These are phyloP conservation scores for Pelodiscus sinensis DNA, from an alignment of 2,113 vertebrate species.

Conservation along the genomic window DNA sequence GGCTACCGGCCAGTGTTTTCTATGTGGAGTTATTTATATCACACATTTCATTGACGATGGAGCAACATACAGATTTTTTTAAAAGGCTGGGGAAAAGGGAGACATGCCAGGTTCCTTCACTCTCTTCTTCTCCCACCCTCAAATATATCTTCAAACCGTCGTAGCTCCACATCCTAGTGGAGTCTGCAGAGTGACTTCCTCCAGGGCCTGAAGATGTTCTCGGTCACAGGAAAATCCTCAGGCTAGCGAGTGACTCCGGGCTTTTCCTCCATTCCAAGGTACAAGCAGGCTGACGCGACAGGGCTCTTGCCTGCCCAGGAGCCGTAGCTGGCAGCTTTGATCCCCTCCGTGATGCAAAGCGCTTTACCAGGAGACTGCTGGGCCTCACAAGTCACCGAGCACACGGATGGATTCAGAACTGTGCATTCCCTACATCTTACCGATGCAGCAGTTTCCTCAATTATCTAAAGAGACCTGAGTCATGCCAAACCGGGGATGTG, in stretches of 20 bases:
- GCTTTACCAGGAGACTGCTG: neutral
- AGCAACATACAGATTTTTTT: neutral
- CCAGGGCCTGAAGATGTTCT: neutral
- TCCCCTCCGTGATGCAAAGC: neutral
- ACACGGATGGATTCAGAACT: neutral
- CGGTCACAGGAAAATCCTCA: neutral
- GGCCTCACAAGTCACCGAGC: neutral
- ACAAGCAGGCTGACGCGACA: neutral
- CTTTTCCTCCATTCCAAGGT: neutral
- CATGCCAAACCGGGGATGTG: neutral
- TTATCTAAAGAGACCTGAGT: neutral
- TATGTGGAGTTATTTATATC: neutral
- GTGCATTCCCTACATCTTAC: neutral
- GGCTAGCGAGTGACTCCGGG: neutral
- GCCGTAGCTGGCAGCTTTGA: neutral
- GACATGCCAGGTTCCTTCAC: neutral
- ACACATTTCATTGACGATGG: neutral
- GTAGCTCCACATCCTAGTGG: neutral
- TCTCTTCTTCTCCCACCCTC: neutral
- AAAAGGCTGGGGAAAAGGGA: rapidly evolving
- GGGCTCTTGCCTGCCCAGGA: neutral
- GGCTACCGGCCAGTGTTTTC: neutral
- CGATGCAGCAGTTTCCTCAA: too few species aligned
- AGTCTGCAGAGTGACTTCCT: neutral
- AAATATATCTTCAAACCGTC: neutral